Conservation (phyloP, 2,797 vertebrate genomes). For the Sebastes aleutianus region DNA sequence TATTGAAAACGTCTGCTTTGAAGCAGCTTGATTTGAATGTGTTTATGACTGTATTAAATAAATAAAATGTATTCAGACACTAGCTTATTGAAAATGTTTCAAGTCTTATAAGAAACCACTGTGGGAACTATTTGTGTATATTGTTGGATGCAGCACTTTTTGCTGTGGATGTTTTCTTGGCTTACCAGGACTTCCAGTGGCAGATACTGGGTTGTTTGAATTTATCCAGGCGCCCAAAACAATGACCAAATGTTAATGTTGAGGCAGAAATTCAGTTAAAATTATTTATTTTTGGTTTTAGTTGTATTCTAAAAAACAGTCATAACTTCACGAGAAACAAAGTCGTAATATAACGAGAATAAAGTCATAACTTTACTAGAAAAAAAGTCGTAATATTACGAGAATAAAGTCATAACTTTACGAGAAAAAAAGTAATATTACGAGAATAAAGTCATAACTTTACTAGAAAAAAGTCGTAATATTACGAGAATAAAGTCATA, state of each 20-base stretch:
- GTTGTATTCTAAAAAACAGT: not conserved
- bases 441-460: too few relatives aligned
- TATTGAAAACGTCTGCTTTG: not conserved
- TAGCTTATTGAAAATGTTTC: not conserved
- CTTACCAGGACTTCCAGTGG: not conserved
- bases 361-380: too few relatives aligned
- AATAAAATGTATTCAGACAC: slow-evolving; percentile 48
- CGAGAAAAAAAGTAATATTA: too few relatives aligned
- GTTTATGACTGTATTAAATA: slow-evolving; percentile 26
- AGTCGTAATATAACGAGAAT: too few relatives aligned
- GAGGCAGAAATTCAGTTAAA: not conserved
- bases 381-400: too few relatives aligned
- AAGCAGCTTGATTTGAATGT: slow-evolving; percentile 11
- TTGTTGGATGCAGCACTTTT: not conserved
- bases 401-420: too few relatives aligned
- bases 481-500: too few relatives aligned
- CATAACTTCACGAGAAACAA: too few relatives aligned
- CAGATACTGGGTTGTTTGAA: not conserved
- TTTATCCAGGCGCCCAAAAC: not conserved
- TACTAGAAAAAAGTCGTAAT: too few relatives aligned
- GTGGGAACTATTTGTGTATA: not conserved
- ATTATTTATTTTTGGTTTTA: not conserved
- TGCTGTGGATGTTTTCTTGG: not conserved
- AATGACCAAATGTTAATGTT: not conserved
- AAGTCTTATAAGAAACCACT: not conserved